Conservation (phyloP, 2,888 invertebrate species). For the Sminthurinus aureus region DNA sequence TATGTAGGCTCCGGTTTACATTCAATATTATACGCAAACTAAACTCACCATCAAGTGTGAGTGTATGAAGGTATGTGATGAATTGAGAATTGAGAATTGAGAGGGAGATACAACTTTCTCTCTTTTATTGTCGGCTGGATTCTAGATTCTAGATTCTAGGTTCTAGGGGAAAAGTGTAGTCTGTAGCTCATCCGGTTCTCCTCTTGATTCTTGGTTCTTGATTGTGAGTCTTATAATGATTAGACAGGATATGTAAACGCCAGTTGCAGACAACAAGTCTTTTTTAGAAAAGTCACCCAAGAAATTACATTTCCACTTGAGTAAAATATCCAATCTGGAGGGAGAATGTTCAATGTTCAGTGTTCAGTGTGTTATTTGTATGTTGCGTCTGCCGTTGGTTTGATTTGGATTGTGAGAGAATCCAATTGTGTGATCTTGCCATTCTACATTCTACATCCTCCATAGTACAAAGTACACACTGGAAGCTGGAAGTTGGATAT, state of each 20-base stretch:
- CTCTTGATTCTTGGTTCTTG: not conserved
- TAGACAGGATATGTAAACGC: slow-evolving; percentile 57
- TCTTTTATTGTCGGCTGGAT: not conserved
- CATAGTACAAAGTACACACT: too few species aligned
- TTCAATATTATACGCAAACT: not conserved
- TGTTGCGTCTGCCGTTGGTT: slow-evolving; percentile 35
- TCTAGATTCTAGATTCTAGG: not conserved
- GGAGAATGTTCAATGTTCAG: slow-evolving; percentile 20
- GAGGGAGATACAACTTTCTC: not conserved
- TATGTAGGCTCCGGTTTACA: too few species aligned
- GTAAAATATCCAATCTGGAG: slow-evolving; percentile 58
- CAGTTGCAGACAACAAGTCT: slow-evolving; percentile 53
- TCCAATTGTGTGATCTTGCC: slow-evolving; percentile 43
- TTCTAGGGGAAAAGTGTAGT: slow-evolving; percentile 16
- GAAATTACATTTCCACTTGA: slow-evolving; percentile 59
- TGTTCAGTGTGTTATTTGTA: not conserved
- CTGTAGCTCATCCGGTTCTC: slow-evolving; percentile 36
- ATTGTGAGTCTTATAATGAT: slow-evolving; percentile 49
- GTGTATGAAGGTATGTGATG: not conserved
- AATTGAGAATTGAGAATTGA: not conserved
- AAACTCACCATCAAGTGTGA: not conserved
- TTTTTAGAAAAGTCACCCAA: slow-evolving; percentile 43
- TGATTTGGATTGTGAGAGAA: slow-evolving; percentile 31
- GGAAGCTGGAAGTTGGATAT: too few species aligned
- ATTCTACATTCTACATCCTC: too few species aligned